Evolutionary conservation across 2,113 vertebrate genomes (phyloP).

Genomic region (Hemibagrus wyckioides): DNA sequence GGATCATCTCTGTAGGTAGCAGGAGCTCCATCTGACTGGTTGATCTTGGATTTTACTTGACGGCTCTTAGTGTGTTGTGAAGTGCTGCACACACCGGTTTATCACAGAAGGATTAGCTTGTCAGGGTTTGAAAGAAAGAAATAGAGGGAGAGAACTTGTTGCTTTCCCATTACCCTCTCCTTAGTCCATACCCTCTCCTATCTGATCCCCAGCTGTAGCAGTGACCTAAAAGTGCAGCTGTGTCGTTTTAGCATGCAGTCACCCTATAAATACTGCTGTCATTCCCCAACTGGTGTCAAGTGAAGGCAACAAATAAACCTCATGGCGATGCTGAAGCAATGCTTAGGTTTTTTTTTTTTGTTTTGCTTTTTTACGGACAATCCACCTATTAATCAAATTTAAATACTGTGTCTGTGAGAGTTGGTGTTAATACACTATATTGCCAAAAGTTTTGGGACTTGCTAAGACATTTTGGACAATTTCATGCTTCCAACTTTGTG

Average conservation of each 20-base stretch:
- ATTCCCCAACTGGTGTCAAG: conserved; percentile 32
- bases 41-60: neutral
- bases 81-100: neutral
- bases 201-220: conserved; percentile 28
- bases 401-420: neutral
- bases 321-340: neutral
- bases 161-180: conserved; percentile 19
- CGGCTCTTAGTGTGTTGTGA: neutral
- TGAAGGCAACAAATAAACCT: conserved; percentile 29
- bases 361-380: too few species aligned
- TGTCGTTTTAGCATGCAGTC: conserved; percentile 49
- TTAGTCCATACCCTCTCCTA: neutral
- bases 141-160: neutral
- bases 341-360: neutral
- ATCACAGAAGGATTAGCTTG: neutral
- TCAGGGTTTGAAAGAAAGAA: neutral
- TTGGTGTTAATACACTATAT: too few species aligned
- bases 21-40: neutral
- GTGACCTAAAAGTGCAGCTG: conserved; percentile 61
- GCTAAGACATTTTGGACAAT: too few species aligned
- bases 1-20: neutral
- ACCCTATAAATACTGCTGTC: conserved; percentile 71
- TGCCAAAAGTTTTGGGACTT: too few species aligned
- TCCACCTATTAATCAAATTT: neutral
- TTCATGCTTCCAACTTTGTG: too few species aligned